Base-by-base conservation (phyloP, 2,113 vertebrate species). In the Percina caprodes region DNA sequence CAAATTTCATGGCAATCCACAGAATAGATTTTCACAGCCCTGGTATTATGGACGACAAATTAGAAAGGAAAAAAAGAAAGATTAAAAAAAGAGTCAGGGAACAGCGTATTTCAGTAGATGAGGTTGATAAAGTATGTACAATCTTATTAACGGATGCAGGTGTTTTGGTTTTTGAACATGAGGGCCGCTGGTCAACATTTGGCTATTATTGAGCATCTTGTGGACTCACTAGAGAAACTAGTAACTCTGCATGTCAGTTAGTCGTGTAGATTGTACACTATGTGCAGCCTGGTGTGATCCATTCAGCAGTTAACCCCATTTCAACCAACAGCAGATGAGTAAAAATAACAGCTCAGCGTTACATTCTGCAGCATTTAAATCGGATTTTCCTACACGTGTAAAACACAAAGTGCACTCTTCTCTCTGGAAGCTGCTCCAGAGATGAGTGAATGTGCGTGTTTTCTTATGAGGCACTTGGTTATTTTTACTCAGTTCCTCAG, bases 401-500 rank as follows among this genome's bases (percentile, higher is more conserved):
- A 23, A 55, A 54, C 72, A 63, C 18, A 62, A 51, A 24, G 72
- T 59, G 13, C 45, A 8, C 62, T 46, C 52, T 42, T 21, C 19
- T 51, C 55, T 14, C 33, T 30, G 12, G 33, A 42, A 19, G 45
- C 63, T 49, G 65, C 45, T 26, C 33, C 12, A 11, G 49, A 6
- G 23, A 23, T 30, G 61, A 42, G 30, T 30, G 13, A 8, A 45
- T 68, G 18, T 12, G 12, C 21, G 21, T 42, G 0, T 66, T 54
- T 48, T 26, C 60, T 59, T 65, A 11, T 21, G 23, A 60, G n/a
- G 58, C 23, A 42, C n/a, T 58, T 30, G 16, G 30, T 77, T 87
- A 69, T 77, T 77, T 73, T 73, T 54, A 69, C 56, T 54, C 26
- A 14, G 15, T 13, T 52, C 76, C 62, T 24, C 56, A 9, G 73